These are phyloP conservation scores for Prostheceraeus crozeri DNA, from an alignment of 2,888 invertebrate species.

Conservation along the genomic window DNA sequence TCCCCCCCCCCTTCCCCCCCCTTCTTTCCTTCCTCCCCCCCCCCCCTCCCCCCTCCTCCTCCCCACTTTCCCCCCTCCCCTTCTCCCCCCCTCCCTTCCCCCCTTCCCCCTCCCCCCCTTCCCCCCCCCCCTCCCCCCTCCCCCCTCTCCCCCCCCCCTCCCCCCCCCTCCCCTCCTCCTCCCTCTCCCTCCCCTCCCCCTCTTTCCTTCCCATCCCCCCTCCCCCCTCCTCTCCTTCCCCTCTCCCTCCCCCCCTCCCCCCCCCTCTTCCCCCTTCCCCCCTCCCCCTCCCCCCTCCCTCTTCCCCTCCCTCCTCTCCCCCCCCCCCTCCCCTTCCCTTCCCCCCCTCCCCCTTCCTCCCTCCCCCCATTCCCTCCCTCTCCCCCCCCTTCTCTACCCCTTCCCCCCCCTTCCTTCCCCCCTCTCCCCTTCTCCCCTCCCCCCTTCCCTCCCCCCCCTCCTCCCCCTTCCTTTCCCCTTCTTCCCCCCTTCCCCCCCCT, in stretches of 20 bases:
- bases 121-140: slow-evolving; percentile 8
- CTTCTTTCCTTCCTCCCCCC: not conserved
- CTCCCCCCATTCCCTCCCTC: no score
- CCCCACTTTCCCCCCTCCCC: not conserved
- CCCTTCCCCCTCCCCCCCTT: slow-evolving; percentile 8
- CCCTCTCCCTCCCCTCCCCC: no score
- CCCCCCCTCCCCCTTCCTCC: not conserved
- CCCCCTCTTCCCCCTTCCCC: no score
- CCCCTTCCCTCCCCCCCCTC: no score
- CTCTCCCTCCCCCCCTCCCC: no score
- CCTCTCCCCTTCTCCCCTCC: no score
- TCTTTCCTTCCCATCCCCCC: slow-evolving; percentile 2
- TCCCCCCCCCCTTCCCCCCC: not conserved
- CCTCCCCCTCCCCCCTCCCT: slow-evolving; percentile 8
- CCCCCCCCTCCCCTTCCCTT: not conserved
- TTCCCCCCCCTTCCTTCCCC: no score
- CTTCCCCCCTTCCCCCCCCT: no score
- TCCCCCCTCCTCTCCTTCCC: slow-evolving; percentile 8
- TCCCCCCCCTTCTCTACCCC: no score
- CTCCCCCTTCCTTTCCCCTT: no score
- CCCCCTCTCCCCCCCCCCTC: no score
- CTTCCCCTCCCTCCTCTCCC: slow-evolving; percentile 8
- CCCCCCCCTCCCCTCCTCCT: slow-evolving; percentile 8
- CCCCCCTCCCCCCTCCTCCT: not conserved
- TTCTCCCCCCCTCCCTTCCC: no score